These are phyloP conservation scores for Anodontia alba DNA, from an alignment of 2,888 invertebrate species.

Conservation along the genomic window DNA sequence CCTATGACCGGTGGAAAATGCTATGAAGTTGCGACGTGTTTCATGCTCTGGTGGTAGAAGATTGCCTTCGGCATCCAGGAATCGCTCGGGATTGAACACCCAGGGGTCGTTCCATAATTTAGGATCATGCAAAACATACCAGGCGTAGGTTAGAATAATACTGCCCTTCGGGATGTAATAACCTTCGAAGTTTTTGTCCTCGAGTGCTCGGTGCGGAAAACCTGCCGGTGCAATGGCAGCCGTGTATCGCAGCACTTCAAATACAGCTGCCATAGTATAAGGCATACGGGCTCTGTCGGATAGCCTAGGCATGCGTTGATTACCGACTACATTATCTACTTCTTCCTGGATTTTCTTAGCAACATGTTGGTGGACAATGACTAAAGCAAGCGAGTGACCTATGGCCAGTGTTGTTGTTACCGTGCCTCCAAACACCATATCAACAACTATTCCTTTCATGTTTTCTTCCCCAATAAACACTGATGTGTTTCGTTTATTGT, in stretches of 20 bases:
- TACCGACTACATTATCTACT: constrained; percentile 54
- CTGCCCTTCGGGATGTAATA: constrained; percentile 26
- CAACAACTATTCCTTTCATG: constrained; percentile 35
- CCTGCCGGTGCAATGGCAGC: constrained; percentile 33
- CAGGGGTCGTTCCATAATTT: constrained; percentile 58
- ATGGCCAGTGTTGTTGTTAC: constrained; percentile 55
- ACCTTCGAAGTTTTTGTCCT: constrained; percentile 42
- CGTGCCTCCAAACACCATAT: constrained; percentile 24
- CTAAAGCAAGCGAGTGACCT: constrained; percentile 52
- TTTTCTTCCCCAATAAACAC: constrained; percentile 26
- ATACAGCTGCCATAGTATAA: constrained; percentile 44
- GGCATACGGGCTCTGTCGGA: constrained; percentile 51
- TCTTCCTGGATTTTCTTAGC: constrained; percentile 60
- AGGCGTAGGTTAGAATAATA: constrained; percentile 45
- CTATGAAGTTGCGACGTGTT: constrained; percentile 55
- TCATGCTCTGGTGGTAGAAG: constrained; percentile 53
- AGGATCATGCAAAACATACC: constrained; percentile 52
- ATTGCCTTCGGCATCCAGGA: constrained; percentile 51
- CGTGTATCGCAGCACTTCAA: constrained; percentile 45
- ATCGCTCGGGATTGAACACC: constrained; percentile 59
- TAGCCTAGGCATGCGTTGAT: constrained; percentile 28
- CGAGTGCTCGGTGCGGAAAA: constrained; percentile 26
- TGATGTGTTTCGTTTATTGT: constrained; percentile 23
- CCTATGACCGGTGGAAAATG: constrained; percentile 66
- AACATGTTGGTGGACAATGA: constrained; percentile 63